Conservation (phyloP, 2,797 vertebrate genomes). For the Petrocephalus sullivani region DNA sequence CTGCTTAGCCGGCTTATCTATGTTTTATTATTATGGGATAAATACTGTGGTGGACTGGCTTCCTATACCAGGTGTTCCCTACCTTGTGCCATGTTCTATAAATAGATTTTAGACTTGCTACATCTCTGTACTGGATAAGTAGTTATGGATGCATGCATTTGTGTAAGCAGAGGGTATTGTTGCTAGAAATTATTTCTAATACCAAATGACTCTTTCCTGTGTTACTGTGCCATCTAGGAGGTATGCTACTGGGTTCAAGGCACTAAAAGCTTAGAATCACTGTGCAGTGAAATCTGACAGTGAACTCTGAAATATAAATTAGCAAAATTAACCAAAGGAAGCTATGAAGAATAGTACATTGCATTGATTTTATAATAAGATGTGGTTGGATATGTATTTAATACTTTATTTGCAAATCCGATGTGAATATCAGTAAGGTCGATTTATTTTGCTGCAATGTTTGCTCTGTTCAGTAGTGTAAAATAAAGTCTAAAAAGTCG, state of each 20-base stretch:
- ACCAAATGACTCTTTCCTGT: background rate
- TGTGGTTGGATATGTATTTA: background rate
- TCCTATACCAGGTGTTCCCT: background rate
- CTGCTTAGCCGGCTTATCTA: background rate
- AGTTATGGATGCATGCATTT: background rate
- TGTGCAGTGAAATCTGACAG: background rate
- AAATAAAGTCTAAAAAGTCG: background rate
- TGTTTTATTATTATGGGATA: background rate
- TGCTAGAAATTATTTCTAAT: background rate
- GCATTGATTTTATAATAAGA: background rate
- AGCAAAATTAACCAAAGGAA: background rate
- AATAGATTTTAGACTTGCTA: background rate
- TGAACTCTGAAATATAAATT: background rate
- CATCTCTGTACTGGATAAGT: background rate
- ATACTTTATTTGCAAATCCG: background rate
- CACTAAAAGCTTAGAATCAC: background rate
- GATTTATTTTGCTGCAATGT: background rate
- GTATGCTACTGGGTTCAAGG: background rate
- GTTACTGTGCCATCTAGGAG: background rate
- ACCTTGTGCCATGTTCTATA: background rate
- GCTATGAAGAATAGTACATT: background rate
- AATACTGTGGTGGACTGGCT: background rate
- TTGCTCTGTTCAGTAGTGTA: background rate
- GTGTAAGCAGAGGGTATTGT: background rate
- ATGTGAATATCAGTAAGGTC: background rate